Conservation (phyloP, 2,113 vertebrate species). For the Channa maculata region DNA sequence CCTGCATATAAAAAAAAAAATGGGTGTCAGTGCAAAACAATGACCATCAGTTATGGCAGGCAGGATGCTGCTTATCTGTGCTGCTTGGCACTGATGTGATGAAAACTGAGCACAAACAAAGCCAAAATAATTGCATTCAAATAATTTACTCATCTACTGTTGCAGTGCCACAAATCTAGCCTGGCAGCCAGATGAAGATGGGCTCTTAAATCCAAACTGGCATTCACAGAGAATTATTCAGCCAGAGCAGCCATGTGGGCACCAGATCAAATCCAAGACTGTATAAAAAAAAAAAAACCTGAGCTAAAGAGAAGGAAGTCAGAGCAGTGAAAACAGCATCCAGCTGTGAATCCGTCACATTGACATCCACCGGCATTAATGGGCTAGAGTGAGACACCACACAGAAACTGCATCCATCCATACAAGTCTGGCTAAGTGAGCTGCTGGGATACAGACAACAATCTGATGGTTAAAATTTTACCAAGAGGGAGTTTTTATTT, state of each 20-base stretch:
- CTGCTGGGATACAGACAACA: slow-evolving; percentile 5
- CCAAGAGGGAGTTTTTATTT: background rate
- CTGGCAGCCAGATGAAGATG: slow-evolving; percentile 44
- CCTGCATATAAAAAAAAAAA: background rate
- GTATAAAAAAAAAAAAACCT: background rate
- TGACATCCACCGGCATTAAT: slow-evolving; percentile 1
- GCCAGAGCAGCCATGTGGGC: slow-evolving; percentile 10
- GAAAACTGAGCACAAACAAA: slow-evolving; percentile 27
- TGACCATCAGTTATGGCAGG: slow-evolving; percentile 12
- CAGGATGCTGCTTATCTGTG: slow-evolving; percentile 36
- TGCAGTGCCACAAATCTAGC: background rate
- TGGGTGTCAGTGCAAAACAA: slow-evolving; percentile 21
- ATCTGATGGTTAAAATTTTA: slow-evolving; percentile 32
- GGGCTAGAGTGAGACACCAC: background rate
- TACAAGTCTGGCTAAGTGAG: slow-evolving; percentile 2
- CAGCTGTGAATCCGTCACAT: slow-evolving; percentile 22
- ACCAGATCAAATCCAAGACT: background rate
- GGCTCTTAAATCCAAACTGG: slow-evolving; percentile 35
- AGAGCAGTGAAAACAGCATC: slow-evolving; percentile 4
- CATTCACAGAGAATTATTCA: slow-evolving; percentile 44
- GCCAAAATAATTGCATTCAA: slow-evolving; percentile 31
- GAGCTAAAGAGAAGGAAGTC: background rate
- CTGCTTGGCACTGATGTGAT: slow-evolving; percentile 28
- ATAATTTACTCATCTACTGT: slow-evolving; percentile 35
- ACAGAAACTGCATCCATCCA: background rate